Conservation (phyloP, 2,888 invertebrate species). For the Seira musarum region DNA sequence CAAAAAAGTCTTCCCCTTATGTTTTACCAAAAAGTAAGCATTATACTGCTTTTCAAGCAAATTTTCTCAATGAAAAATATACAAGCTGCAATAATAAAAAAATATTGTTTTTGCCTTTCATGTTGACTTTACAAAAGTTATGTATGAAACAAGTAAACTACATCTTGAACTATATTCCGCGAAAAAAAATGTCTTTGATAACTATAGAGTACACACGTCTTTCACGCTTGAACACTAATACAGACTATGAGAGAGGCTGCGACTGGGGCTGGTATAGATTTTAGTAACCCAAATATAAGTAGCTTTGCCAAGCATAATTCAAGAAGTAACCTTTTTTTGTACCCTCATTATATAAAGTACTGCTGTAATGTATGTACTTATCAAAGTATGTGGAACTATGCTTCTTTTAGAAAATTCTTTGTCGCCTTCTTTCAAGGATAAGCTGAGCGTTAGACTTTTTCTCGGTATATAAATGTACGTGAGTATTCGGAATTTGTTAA, state of each 20-base stretch:
- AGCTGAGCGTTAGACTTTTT: constrained; percentile 29
- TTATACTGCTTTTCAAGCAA: neutral
- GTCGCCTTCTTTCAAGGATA: too few relatives aligned
- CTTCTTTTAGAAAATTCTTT: constrained; percentile 26
- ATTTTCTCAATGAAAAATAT: too few relatives aligned
- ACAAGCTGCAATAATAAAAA: constrained; percentile 39
- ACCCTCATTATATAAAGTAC: constrained; percentile 10
- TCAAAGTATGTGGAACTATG: constrained; percentile 5
- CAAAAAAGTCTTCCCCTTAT: constrained; percentile 18
- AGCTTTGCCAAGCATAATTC: constrained; percentile 22
- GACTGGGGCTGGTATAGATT: neutral
- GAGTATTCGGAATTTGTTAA: constrained; percentile 50
- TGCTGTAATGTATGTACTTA: constrained; percentile 22
- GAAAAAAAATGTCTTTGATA: constrained; percentile 29
- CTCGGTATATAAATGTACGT: constrained; percentile 34
- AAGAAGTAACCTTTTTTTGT: too few relatives aligned
- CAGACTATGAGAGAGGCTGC: constrained; percentile 1
- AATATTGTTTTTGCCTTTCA: constrained; percentile 34
- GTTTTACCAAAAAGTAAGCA: constrained; percentile 19
- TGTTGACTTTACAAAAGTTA: constrained; percentile 4
- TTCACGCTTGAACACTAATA: constrained; percentile 44
- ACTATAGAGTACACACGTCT: constrained; percentile 40
- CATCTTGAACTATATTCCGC: constrained; percentile 17
- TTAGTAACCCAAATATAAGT: constrained; percentile 11
- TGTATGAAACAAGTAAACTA: constrained; percentile 4